Evolutionary conservation across 2,888 invertebrate genomes (phyloP).

Genomic region (Acrocyrtus sp.): DNA sequence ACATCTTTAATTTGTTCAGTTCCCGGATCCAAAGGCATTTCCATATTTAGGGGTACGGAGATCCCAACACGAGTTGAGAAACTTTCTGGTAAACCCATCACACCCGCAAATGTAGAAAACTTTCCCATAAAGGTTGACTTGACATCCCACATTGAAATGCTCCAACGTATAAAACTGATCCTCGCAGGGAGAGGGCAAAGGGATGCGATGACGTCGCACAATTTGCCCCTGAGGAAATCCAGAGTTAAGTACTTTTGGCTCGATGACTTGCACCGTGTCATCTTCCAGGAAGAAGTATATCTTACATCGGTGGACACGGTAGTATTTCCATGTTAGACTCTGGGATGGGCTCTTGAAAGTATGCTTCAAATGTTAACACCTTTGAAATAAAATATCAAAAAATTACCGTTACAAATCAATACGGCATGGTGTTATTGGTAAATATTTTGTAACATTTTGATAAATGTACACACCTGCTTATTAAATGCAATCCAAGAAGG

Average conservation of each 20-base stretch:
- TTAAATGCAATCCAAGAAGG: slow-evolving; percentile 91
- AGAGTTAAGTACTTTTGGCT: slow-evolving; percentile 84
- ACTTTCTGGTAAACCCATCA: slow-evolving; percentile 86
- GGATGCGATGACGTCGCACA: slow-evolving; percentile 84
- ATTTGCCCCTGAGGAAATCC: slow-evolving; percentile 78
- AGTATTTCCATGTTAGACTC: slow-evolving; percentile 77
- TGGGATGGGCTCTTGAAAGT: slow-evolving; percentile 81
- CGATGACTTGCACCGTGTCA: slow-evolving; percentile 87
- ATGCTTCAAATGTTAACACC: slow-evolving; percentile 82
- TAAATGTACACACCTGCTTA: slow-evolving; percentile 74
- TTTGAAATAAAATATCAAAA: too few species aligned
- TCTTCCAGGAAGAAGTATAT: slow-evolving; percentile 91
- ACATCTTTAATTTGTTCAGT: slow-evolving; percentile 64
- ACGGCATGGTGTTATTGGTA: too few species aligned
- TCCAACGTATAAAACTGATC: slow-evolving; percentile 83
- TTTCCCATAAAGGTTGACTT: slow-evolving; percentile 83
- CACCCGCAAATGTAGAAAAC: slow-evolving; percentile 84
- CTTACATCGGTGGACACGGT: slow-evolving; percentile 80
- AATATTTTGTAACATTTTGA: too few species aligned
- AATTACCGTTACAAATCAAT: too few species aligned
- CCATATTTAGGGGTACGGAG: slow-evolving; percentile 78
- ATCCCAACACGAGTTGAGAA: slow-evolving; percentile 87
- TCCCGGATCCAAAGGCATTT: slow-evolving; percentile 69
- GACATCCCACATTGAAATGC: slow-evolving; percentile 86
- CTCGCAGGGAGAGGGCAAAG: slow-evolving; percentile 77